Evolutionary conservation across 2,888 invertebrate species (phyloP).

Genomic region (Ornithoptera alexandrae): DNA sequence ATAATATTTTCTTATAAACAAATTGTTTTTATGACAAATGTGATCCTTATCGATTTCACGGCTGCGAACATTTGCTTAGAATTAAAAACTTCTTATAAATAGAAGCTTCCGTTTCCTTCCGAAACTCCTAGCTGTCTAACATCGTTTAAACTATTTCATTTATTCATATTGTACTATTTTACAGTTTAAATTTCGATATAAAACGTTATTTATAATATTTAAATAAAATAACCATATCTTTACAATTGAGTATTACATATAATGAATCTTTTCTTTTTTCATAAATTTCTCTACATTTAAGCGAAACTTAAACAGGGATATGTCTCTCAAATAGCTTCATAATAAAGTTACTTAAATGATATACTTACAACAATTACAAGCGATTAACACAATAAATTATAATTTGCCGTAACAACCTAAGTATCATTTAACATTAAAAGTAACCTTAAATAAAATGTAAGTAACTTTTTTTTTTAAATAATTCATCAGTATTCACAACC

Average conservation of each 20-base stretch:
- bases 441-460: slow-evolving; percentile 16
- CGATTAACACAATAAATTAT: not conserved
- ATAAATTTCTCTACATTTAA: not conserved
- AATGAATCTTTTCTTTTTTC: not conserved
- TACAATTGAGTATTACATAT: not conserved
- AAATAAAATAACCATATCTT: not conserved
- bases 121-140: slow-evolving; percentile 4
- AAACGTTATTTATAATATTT: not conserved
- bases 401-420: not conserved
- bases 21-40: no score
- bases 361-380: not conserved
- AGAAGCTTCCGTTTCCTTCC: not conserved
- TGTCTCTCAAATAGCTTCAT: slow-evolving; percentile 11
- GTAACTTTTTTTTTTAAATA: slow-evolving; percentile 9
- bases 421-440: not conserved
- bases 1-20: no score
- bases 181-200: slow-evolving; percentile 7
- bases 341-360: not conserved
- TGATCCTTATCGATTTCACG: no score
- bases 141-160: slow-evolving; percentile 5
- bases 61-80: no score
- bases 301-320: slow-evolving; percentile 22
- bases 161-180: slow-evolving; percentile 2
- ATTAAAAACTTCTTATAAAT: no score
- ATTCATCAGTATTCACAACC: slow-evolving; percentile 24